These are phyloP conservation scores for Mycetomoellerius zeteki DNA, from an alignment of 1,140 invertebrate genomes.

Conservation along the genomic window DNA sequence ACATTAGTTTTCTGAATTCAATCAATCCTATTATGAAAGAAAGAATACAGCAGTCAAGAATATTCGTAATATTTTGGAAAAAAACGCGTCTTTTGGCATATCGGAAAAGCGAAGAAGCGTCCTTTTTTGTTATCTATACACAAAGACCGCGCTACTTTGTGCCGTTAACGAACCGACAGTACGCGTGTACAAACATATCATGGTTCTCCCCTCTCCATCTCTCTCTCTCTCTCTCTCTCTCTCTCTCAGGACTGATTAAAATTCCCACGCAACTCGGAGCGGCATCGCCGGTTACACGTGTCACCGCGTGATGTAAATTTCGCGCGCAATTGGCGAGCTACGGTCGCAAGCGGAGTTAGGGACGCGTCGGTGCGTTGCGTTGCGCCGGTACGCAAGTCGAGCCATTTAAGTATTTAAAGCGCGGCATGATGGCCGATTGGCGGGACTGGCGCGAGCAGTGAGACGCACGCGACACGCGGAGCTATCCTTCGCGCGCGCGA, in stretches of 20 bases:
- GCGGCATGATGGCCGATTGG: slow-evolving; percentile 84
- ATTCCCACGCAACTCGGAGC: not conserved
- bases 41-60: not conserved
- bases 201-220: not conserved
- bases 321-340: slow-evolving; percentile 7
- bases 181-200: not conserved
- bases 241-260: not conserved
- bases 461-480: not conserved
- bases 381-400: slow-evolving; percentile 25
- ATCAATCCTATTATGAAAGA: not conserved
- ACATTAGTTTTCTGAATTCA: not conserved
- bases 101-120: not conserved
- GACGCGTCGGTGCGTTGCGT: not conserved
- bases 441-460: slow-evolving; percentile 79
- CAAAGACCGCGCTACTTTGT: slow-evolving; percentile 34
- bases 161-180: not conserved
- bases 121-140: slow-evolving; percentile 12
- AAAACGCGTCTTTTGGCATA: not conserved
- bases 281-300: not conserved
- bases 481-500: not conserved
- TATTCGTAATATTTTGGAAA: not conserved
- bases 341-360: not conserved
- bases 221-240: not conserved
- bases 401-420: slow-evolving; percentile 83
- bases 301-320: slow-evolving; percentile 8